phyloP scores from a whole-genome alignment of 1,140 invertebrate species.

The Drosophila sproati region DNA sequence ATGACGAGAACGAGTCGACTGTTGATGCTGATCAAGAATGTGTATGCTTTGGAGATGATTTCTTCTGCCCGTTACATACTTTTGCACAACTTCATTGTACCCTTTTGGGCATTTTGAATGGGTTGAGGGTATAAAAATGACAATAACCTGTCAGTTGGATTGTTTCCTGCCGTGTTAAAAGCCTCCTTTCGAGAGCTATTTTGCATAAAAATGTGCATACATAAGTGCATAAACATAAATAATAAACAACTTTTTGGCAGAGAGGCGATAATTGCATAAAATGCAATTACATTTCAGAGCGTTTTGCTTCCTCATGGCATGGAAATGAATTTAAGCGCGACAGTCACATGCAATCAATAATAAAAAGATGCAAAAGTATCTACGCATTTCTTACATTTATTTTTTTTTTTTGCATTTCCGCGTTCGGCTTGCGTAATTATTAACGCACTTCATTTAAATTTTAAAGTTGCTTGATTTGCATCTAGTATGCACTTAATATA shows the following conservation, averaged over 20 bases:
- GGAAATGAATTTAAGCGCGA: constrained; percentile 24
- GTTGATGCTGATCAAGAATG: no score
- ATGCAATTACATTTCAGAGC: background rate
- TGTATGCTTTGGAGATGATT: no score
- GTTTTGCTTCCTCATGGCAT: constrained; percentile 32
- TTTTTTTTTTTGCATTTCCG: constrained; percentile 59
- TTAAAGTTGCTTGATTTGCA: constrained; percentile 42
- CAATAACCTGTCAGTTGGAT: constrained; percentile 1
- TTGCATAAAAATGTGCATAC: background rate
- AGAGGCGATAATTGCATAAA: constrained; percentile 1
- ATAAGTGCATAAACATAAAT: background rate
- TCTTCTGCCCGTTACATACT: no score
- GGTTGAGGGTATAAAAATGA: background rate
- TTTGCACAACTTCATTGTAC: no score
- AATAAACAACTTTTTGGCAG: constrained; percentile 9
- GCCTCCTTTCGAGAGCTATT: constrained; percentile 51
- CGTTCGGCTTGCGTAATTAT: constrained; percentile 54
- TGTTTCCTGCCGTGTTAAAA: constrained; percentile 47
- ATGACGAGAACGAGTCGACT: no score
- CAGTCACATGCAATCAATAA: constrained; percentile 55
- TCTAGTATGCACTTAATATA: constrained; percentile 45
- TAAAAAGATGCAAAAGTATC: constrained; percentile 65
- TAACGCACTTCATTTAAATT: constrained; percentile 47
- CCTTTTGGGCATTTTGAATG: no score
- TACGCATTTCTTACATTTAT: constrained; percentile 39